A percentile compares a stretch with the other conserved stretches of the same genome.
phyloP scores from a whole-genome alignment of 2,888 invertebrate species.

The Empis stercorea region DNA sequence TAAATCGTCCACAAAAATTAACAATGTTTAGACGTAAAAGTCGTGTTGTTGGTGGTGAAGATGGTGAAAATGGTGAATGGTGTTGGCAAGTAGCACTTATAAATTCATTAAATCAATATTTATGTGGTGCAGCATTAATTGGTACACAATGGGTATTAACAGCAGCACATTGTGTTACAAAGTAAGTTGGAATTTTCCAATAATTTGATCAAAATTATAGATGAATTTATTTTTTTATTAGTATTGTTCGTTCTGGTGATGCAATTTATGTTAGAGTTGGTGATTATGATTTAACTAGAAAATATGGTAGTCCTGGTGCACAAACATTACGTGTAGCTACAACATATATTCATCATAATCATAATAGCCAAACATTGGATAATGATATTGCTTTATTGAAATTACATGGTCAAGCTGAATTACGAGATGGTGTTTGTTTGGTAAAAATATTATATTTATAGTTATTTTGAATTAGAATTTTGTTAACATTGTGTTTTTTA shows the following conservation, averaged over 20 bases:
- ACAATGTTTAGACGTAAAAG: slow-evolving; percentile 15
- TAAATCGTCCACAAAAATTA: slow-evolving; percentile 10
- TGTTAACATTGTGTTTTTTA: background rate
- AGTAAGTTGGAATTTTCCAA: slow-evolving; percentile 44
- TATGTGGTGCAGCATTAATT: slow-evolving; percentile 85
- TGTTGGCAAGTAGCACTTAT: slow-evolving; percentile 92
- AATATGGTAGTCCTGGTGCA: slow-evolving; percentile 83
- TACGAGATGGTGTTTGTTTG: slow-evolving; percentile 61
- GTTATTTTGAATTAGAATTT: background rate
- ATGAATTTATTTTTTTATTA: slow-evolving; percentile 25
- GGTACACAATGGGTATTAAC: slow-evolving; percentile 91
- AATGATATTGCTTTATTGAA: slow-evolving; percentile 88
- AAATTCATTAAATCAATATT: slow-evolving; percentile 84
- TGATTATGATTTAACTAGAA: slow-evolving; percentile 80
- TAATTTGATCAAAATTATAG: background rate
- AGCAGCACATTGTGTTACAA: slow-evolving; percentile 87
- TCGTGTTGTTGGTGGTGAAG: slow-evolving; percentile 77
- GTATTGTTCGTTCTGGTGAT: slow-evolving; percentile 87
- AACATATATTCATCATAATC: slow-evolving; percentile 90
- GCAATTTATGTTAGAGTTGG: slow-evolving; percentile 88
- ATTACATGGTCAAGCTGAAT: slow-evolving; percentile 75
- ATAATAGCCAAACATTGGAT: slow-evolving; percentile 86
- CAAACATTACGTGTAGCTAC: slow-evolving; percentile 83
- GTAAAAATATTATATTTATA: too few relatives aligned
- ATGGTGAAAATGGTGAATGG: slow-evolving; percentile 86